Evolutionary conservation across 2,888 invertebrate genomes (phyloP), one percentile per base, ranked within the genome.

Genomic region (Stenodema calcarata): DNA sequence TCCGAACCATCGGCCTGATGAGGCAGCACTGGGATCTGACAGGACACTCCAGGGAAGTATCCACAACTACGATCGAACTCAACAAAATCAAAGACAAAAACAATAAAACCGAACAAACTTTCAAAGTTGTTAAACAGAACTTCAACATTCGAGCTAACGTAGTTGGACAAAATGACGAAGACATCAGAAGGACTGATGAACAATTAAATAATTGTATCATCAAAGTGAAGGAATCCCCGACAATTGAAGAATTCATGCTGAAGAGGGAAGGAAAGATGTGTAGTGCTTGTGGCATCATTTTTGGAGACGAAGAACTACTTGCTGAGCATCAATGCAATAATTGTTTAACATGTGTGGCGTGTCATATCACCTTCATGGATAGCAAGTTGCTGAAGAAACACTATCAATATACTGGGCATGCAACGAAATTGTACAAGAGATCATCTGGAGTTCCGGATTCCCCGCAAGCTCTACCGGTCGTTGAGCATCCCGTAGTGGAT

Each of bases 121-220:
- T 88, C 70, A 88, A 88, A 84, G 88, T 88, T 23, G 88, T 88
- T 27, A 88, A 88, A 78, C 88, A 88, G 62, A 88, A 87, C 73
- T 88, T 88, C 73, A 82, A 73, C 44, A 88, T 88, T n/a, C 42
- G 86, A 23, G 88, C 88, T 4, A 85, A 83, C 44, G 84, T 88
- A 18, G 86, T 87, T 54, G 87, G 87, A 16, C 87, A 88, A 42
- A 87, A 87, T 35, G 87, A 87, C 18, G 87, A 88, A 78, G 88
- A 86, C 11, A 82, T 88, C 6, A 78, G 83, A 28, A 50, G 78
- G n/a, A 79, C 23, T 12, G 88, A 88, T n/a, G 86, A 86, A 18
- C 75, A 42, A 11, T 87, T 78, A 44, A 78, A 54, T 16, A 76
- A 87, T 78, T 86, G 85, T 28, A 87, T 87, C 12, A 44, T 78